phyloP scores from a whole-genome alignment of 2,888 invertebrate species.

The Philonicus albiceps region DNA sequence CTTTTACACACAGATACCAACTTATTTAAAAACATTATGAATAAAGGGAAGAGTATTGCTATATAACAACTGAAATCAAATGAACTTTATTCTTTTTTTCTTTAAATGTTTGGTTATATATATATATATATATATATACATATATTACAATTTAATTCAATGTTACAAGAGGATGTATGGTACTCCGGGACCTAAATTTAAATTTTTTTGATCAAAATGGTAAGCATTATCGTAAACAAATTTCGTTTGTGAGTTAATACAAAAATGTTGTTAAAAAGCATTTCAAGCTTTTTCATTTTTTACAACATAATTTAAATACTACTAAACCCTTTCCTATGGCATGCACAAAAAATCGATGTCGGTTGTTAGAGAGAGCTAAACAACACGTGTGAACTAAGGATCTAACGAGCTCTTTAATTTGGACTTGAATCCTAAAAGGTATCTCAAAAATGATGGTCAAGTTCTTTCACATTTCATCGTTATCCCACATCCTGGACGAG shows the following conservation, averaged over 20 bases:
- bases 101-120: too few relatives aligned
- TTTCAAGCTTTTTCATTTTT: background rate
- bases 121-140: too few relatives aligned
- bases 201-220: background rate
- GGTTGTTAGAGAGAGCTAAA: background rate
- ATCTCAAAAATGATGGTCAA: background rate
- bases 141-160: too few relatives aligned
- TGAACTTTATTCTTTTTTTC: too few relatives aligned
- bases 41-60: too few relatives aligned
- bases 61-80: too few relatives aligned
- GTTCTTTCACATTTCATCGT: background rate
- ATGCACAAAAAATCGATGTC: background rate
- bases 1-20: too few relatives aligned
- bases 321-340: background rate
- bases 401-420: background rate
- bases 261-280: background rate
- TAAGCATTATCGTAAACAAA: background rate
- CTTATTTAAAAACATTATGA: too few relatives aligned
- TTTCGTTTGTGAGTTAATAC: background rate
- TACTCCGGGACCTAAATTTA: background rate
- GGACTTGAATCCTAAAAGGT: background rate
- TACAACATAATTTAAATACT: background rate
- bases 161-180: background rate
- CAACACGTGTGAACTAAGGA: background rate
- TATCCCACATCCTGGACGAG: background rate